Conservation (phyloP, 2,888 invertebrate species). For the Pyrgus malvae region DNA sequence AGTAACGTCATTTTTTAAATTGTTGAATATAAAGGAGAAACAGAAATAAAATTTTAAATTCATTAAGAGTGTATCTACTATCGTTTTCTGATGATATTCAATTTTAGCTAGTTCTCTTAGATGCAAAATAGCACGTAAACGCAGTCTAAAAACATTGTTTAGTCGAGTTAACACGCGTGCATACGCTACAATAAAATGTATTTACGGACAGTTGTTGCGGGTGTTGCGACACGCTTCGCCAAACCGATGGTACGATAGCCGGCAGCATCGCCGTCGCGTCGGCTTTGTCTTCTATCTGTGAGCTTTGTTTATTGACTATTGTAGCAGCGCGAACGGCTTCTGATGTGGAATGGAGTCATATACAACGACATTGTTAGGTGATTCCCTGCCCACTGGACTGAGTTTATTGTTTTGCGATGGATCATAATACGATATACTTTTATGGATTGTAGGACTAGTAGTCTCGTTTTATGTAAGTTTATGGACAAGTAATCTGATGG, state of each 20-base stretch:
- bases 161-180: slow-evolving; percentile 51
- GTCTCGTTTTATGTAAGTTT: too few relatives aligned
- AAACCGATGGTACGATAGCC: slow-evolving; percentile 64
- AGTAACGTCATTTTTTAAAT: too few relatives aligned
- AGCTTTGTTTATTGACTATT: slow-evolving; percentile 75
- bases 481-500: slow-evolving; percentile 65
- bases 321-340: slow-evolving; percentile 60
- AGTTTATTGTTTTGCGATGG: slow-evolving; percentile 18
- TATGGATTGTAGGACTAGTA: too few relatives aligned
- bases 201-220: slow-evolving; percentile 68
- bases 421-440: neutral
- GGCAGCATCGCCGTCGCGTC: slow-evolving; percentile 49
- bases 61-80: too few relatives aligned
- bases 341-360: slow-evolving; percentile 63
- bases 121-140: neutral
- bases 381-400: slow-evolving; percentile 9
- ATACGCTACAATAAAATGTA: slow-evolving; percentile 67
- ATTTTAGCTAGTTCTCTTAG: neutral
- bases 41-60: too few relatives aligned
- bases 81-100: too few relatives aligned
- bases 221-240: slow-evolving; percentile 70
- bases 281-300: slow-evolving; percentile 66
- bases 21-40: too few relatives aligned
- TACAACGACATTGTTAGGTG: slow-evolving; percentile 45
- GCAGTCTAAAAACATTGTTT: slow-evolving; percentile 23